Base-by-base conservation (phyloP, 2,888 invertebrate species). In the Drosophila monieri region DNA sequence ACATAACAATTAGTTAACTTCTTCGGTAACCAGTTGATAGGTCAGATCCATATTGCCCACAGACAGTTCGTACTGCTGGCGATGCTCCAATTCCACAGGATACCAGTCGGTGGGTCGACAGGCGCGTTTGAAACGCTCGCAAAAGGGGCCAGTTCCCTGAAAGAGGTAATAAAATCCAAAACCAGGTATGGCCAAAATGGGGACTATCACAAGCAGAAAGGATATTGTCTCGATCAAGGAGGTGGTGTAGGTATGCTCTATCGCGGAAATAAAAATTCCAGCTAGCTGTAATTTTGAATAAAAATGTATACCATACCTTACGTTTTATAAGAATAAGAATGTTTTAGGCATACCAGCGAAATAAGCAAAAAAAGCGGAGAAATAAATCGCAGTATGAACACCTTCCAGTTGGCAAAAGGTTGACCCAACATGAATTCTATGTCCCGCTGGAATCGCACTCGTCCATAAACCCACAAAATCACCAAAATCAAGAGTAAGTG, bases 381-480 rank as follows among this genome's bases (percentile, higher is more conserved):
- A 15, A 91, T 76, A 49, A 88, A 91, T 46, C 91, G 85, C 15
- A 91, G 53, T 6, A 89, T 59, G 47, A 88, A 88, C 5, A 91
- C 65, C 75, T 88, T 90, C 77, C 92, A 93, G 23, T 93, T 92
- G n/a, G 83, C 74, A 44, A 95, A 90, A 3, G 93, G 93, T 65
- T 92, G 93, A 0, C 94, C 94, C 94, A 95, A 94, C 96, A 96
- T 96, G 89, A 95, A 95, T 77, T 94, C 93, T 0, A 96, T 91
- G 84, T 96, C 96, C 12, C 93, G 91, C 43, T 93, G 93, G 59
- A 95, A 93, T 54, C 93, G 93, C 5, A 92, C 89, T 1, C 94
- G 92, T 77, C 97, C 97, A 85, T 97, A 97, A 32, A 95, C 94
- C 95, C 97, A 97, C 1, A 96, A 94, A 0, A 97, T 94, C 2